Evolutionary conservation across 2,888 invertebrate genomes (phyloP), one percentile per base, ranked within the genome.

Genomic region (Drosophila paranaensis): DNA sequence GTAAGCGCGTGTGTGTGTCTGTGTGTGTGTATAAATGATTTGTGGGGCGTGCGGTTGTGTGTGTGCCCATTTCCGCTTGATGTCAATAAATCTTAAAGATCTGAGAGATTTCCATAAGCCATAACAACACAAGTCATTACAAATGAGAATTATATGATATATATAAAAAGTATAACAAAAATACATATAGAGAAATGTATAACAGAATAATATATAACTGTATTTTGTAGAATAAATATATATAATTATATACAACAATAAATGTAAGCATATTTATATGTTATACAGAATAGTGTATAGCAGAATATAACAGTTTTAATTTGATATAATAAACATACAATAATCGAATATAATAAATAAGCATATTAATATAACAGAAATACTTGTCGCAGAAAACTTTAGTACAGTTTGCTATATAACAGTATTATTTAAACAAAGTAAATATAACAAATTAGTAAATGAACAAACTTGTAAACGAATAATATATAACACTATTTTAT

Each of bases 71-170:
- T 82, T 88, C 83, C 80, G 83, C 58, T 68, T 46, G 55, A 66
- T 82, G 83, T 75, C 88, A 88, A 88, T 88, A 86, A 82, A 82
- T 78, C 75, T 86, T 68, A 56, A 80, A 78, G 80, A 88, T 80
- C 80, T 72, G 16, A 48, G 37, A 66, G 61, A 77, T 79, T 79
- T 53, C 42, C 55, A 73, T 42, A 82, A 79, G 65, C 66, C 61
- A 65, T 25, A 50, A 30, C 53, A 71, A 20, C 48, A 39, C n/a
- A 30, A 58, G 37, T 46, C 45, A 58, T 54, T 54, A 27, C 27
- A 40, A 54, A 40, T 39, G 40, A 30, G 30, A 40, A 40, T 40
- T 40, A 3, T 40, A 40, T 40, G 40, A 54, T 40, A 4, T 40
- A 50, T 39, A 54, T 54, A 27, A 3, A 54, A 40, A 11, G n/a